A percentile compares a stretch with the other conserved stretches of the same genome.
Conservation (phyloP, 2,888 invertebrate genomes). For the Latrodectus elegans region DNA sequence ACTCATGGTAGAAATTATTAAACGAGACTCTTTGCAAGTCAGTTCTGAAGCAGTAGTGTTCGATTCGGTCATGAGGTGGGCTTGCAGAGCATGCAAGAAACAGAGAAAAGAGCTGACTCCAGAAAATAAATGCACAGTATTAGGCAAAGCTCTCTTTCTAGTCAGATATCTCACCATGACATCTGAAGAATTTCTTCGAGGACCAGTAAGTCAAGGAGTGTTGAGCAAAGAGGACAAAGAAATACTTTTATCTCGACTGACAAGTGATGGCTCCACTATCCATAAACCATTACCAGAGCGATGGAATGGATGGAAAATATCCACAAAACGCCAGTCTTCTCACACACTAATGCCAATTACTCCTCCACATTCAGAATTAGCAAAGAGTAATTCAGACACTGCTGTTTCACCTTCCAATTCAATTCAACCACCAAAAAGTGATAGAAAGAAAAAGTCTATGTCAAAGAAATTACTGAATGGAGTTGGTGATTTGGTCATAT, state of each 20-base stretch:
- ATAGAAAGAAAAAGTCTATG: constrained; percentile 68
- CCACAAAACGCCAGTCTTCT: constrained; percentile 22
- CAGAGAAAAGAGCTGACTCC: constrained; percentile 78
- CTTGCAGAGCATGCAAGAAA: constrained; percentile 79
- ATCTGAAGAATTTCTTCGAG: constrained; percentile 80
- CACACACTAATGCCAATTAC: constrained; percentile 14
- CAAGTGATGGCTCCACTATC: constrained; percentile 72
- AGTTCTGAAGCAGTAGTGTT: constrained; percentile 79
- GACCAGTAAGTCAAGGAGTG: constrained; percentile 79
- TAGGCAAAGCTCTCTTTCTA: constrained; percentile 79
- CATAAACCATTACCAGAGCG: constrained; percentile 23
- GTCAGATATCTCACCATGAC: constrained; percentile 82
- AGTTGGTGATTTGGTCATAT: constrained; percentile 70
- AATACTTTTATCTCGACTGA: constrained; percentile 73
- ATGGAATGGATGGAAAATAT: constrained; percentile 55
- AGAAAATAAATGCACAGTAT: constrained; percentile 77
- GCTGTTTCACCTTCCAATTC: constrained; percentile 39
- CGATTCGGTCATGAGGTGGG: constrained; percentile 81
- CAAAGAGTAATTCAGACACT: constrained; percentile 15
- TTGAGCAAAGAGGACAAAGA: constrained; percentile 78
- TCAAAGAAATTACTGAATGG: constrained; percentile 70
- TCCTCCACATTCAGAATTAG: constrained; percentile 29
- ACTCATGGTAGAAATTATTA: constrained; percentile 81
- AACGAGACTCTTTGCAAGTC: constrained; percentile 82
- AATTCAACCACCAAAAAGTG: constrained; percentile 39